Conservation (phyloP, 2,113 vertebrate species). For the Cebidichthys violaceus region DNA sequence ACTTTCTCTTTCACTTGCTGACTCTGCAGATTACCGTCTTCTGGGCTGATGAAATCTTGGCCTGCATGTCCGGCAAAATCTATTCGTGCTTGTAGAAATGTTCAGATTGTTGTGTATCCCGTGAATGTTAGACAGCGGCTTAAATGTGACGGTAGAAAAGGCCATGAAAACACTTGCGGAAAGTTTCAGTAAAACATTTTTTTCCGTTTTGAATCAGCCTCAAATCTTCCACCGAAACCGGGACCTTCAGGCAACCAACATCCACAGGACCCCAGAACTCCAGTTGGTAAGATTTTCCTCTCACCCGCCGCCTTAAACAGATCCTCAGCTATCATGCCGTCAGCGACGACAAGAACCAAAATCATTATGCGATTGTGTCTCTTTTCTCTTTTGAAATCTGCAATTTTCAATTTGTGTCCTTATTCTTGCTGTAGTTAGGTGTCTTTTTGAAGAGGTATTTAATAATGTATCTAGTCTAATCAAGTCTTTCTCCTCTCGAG, state of each 20-base stretch:
- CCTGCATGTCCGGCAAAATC: constrained; percentile 38
- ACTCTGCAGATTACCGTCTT: constrained; percentile 57
- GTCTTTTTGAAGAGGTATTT: neutral
- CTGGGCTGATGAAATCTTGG: constrained; percentile 37
- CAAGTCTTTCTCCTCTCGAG: constrained; percentile 72
- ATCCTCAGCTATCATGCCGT: neutral
- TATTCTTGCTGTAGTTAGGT: neutral
- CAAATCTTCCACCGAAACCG: constrained; percentile 86
- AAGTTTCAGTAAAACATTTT: neutral
- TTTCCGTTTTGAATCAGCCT: constrained; percentile 80
- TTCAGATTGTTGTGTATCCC: neutral
- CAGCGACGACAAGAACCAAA: neutral
- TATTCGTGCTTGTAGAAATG: constrained; percentile 18
- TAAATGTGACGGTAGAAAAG: constrained; percentile 1
- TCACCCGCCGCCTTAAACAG: neutral
- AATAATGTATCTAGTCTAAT: neutral
- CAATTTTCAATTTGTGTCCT: neutral
- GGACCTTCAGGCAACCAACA: constrained; percentile 79
- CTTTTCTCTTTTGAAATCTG: neutral
- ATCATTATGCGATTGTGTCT: neutral
- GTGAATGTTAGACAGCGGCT: neutral
- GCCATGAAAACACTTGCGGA: neutral
- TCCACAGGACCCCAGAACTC: constrained; percentile 82
- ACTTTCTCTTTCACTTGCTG: constrained; percentile 72
- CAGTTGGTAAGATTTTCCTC: constrained; percentile 85